Conservation (phyloP, 2,797 vertebrate genomes). For the Sardinella longiceps region DNA sequence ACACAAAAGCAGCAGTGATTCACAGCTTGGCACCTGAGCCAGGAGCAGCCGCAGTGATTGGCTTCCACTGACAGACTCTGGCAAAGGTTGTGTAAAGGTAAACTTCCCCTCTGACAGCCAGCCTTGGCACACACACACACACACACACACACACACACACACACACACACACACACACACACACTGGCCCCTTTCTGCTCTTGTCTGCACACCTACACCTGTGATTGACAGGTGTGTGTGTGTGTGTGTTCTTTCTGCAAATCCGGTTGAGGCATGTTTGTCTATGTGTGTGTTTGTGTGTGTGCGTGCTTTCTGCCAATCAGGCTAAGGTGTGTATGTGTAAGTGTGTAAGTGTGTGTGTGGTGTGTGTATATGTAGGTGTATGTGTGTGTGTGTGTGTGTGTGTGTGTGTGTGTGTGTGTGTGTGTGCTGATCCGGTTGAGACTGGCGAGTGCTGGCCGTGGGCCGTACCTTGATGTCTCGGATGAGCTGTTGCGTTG, state of each 20-base stretch:
- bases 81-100: slow-evolving; percentile 13
- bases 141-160: too few relatives aligned
- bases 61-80: background rate
- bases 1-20: slow-evolving; percentile 1
- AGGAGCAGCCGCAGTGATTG: background rate
- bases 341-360: too few relatives aligned
- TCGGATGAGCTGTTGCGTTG: slow-evolving; percentile 91
- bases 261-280: background rate
- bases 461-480: slow-evolving; percentile 87
- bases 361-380: too few relatives aligned
- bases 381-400: too few relatives aligned
- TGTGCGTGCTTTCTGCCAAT: too few relatives aligned
- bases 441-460: background rate
- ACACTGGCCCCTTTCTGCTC: background rate
- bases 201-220: background rate
- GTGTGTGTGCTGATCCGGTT: background rate
- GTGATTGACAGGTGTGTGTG: background rate
- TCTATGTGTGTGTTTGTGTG: too few relatives aligned
- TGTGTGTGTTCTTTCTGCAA: background rate
- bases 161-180: too few relatives aligned
- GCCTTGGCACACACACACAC: background rate
- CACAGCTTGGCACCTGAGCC: background rate
- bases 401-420: too few relatives aligned
- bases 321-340: too few relatives aligned
- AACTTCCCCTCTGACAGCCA: background rate